A percentile compares a stretch with the other conserved stretches of the same genome.
phyloP scores from a whole-genome alignment of 2,113 vertebrate species.

The Dendropsophus ebraccatus region DNA sequence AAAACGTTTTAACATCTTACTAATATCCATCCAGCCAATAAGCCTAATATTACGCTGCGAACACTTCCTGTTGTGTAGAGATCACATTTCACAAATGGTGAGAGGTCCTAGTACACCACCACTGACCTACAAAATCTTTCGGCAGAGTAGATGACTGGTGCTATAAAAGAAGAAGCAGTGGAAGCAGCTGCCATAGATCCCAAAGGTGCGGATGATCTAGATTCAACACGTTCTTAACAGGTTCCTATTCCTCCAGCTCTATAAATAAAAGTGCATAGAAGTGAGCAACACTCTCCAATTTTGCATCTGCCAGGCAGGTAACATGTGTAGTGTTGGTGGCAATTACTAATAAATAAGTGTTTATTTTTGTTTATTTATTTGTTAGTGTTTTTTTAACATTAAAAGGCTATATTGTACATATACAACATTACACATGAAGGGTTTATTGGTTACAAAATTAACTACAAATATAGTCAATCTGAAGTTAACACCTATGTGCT shows the following conservation, averaged over 20 bases:
- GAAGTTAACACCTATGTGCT: neutral
- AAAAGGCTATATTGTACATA: neutral
- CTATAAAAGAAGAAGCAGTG: neutral
- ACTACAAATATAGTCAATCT: neutral
- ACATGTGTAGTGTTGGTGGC: neutral
- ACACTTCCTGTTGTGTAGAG: too few relatives aligned
- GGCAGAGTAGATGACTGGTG: neutral
- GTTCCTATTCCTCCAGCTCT: neutral
- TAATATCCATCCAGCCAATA: too few relatives aligned
- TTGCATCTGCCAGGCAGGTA: neutral
- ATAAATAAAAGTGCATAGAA: neutral
- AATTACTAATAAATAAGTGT: neutral
- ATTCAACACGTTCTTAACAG: neutral
- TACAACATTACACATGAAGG: too few relatives aligned
- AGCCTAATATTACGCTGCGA: too few relatives aligned
- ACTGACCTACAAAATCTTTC: neutral
- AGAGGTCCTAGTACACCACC: neutral
- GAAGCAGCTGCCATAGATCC: neutral
- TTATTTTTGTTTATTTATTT: too few relatives aligned
- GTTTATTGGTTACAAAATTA: too few relatives aligned
- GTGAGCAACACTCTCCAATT: neutral
- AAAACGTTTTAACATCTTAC: too few relatives aligned
- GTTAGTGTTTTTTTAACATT: neutral
- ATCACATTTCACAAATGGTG: too few relatives aligned
- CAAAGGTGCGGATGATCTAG: neutral